Evolutionary conservation across 2,888 invertebrate species (phyloP), one percentile per base, ranked within the genome.

Genomic region (Lathronympha strigana): DNA sequence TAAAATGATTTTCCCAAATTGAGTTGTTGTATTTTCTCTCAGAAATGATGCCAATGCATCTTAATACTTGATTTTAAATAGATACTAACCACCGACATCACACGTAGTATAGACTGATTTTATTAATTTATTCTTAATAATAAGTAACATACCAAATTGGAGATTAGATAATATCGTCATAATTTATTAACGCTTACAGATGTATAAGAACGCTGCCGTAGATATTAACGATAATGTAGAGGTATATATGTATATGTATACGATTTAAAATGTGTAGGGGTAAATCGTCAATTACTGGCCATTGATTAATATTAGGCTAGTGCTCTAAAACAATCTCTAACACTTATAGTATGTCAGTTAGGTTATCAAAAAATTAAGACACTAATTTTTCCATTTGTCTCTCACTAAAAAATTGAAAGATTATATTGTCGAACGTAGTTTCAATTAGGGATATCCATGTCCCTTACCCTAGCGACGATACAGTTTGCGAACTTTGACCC

Each of bases 141-240:
- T 87, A 88, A 86, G 83, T 82, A 78, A 76, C 77, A 86, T 89
- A 90, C 90, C 90, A 90, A 90, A 90, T 84, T 80, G 73, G 77
- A 80, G 53, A 64, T 69, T 69, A 63, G 63, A 49, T 53, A 25
- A 31, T 60, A 67, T 62, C 40, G 55, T 63, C 57, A 60, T 64
- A 53, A 64, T 60, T 64, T 60, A 64, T 38, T 68, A 67, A 64
- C 55, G 61, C 64, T 67, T 67, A 45, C 17, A 15, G 1, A 54
- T 60, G 49, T 19, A 57, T 9, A 55, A 23, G 23, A 43, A 43
- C 23, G 62, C 51, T 57, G 43, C 58, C 45, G 33, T 64, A 64
- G 64, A 36, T 53, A 53, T 53, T 38, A 45, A 21, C 1, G 43
- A 19, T 28, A 8, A 55, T 43, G 21, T 43, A 31, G 49, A 8